Evolutionary conservation across 2,113 vertebrate genomes (phyloP).

Genomic region (Aix galericulata): DNA sequence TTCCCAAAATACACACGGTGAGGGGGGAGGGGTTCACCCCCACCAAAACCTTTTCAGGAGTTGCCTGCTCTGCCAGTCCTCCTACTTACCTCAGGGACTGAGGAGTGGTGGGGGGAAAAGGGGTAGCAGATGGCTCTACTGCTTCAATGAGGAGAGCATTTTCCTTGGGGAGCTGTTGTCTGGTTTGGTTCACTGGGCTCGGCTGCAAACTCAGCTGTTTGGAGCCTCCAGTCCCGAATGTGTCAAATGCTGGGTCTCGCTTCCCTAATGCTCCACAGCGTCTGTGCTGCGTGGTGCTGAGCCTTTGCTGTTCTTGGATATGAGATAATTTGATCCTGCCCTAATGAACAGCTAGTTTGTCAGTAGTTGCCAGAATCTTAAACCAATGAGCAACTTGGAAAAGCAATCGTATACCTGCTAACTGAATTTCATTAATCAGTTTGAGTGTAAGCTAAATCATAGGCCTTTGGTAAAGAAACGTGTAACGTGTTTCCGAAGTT

Average conservation of each 20-base stretch:
- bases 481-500: background rate
- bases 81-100: accelerated
- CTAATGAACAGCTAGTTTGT: background rate
- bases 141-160: background rate
- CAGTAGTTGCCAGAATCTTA: background rate
- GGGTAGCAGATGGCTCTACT: background rate
- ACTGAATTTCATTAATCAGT: background rate
- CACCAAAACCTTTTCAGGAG: background rate
- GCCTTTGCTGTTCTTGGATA: background rate
- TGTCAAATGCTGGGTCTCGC: background rate
- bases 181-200: background rate
- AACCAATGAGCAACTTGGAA: background rate
- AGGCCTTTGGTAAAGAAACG: background rate
- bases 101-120: accelerated
- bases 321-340: background rate
- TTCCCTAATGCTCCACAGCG: background rate
- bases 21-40: background rate
- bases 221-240: background rate
- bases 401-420: background rate
- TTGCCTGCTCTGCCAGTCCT: background rate
- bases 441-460: background rate
- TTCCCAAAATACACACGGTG: background rate
- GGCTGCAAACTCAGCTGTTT: background rate
- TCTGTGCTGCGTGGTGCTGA: background rate
- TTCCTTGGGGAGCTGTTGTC: background rate